Evolutionary conservation across 2,888 invertebrate genomes (phyloP).

Genomic region (Mythimna vitellina): DNA sequence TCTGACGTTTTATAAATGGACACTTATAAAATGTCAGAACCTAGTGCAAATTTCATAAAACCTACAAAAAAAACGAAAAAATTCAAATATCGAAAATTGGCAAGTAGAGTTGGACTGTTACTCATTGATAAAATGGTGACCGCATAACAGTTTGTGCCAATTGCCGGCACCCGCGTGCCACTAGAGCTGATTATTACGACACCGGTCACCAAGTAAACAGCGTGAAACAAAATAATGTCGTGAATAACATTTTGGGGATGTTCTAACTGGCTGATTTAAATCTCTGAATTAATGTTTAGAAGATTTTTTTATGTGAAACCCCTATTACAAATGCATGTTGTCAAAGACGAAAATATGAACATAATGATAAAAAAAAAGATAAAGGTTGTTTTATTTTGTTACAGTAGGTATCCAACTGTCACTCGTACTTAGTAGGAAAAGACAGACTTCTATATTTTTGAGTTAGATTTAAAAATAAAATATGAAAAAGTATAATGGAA

Average conservation of each 20-base stretch:
- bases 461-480: background rate
- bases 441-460: background rate
- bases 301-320: background rate
- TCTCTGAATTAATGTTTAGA: background rate
- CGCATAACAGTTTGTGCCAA: conserved; percentile 74
- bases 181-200: conserved; percentile 68
- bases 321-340: background rate
- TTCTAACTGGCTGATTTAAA: conserved; percentile 13
- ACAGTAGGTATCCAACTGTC: background rate
- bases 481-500: background rate
- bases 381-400: conserved; percentile 12
- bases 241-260: conserved; percentile 35
- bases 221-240: conserved; percentile 50
- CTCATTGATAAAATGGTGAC: conserved; percentile 74
- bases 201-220: conserved; percentile 55
- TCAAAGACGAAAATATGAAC: conserved; percentile 6
- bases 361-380: background rate
- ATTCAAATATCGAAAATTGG: conserved; percentile 47
- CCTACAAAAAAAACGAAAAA: too few species aligned
- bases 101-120: conserved; percentile 51
- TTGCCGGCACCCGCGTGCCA: conserved; percentile 68
- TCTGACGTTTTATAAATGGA: too few species aligned
- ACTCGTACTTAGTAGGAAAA: conserved; percentile 6
- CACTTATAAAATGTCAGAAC: too few species aligned
- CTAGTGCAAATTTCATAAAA: too few species aligned